A percentile compares a stretch with the other conserved stretches of the same genome.
phyloP scores from a whole-genome alignment of 2,888 invertebrate species.

The Dascillus cervinus region DNA sequence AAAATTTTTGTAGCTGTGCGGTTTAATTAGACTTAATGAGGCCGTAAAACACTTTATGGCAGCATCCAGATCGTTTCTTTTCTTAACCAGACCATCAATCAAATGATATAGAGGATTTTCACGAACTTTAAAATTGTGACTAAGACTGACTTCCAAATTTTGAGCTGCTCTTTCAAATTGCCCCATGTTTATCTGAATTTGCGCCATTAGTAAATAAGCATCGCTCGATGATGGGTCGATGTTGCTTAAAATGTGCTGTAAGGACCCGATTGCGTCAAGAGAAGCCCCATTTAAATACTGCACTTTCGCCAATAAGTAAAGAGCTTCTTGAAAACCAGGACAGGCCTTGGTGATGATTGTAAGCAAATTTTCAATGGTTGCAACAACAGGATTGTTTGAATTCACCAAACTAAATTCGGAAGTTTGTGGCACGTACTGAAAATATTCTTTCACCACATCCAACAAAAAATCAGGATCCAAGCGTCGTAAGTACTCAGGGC shows the following conservation, averaged over 20 bases:
- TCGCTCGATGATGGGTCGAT: conserved; percentile 74
- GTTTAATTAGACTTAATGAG: conserved; percentile 57
- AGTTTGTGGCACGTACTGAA: conserved; percentile 57
- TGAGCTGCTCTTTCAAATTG: conserved; percentile 73
- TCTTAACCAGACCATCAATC: conserved; percentile 75
- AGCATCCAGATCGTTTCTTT: conserved; percentile 60
- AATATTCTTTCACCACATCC: conserved; percentile 67
- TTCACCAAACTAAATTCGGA: conserved; percentile 31
- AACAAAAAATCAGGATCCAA: conserved; percentile 84
- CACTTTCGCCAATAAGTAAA: conserved; percentile 68
- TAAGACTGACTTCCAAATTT: conserved; percentile 80
- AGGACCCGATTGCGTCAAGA: conserved; percentile 59
- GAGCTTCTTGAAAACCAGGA: conserved; percentile 65
- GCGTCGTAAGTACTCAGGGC: conserved; percentile 62
- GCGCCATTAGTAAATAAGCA: conserved; percentile 78
- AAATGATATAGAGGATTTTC: conserved; percentile 89
- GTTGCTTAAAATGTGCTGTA: conserved; percentile 65
- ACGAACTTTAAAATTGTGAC: conserved; percentile 86
- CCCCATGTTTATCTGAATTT: conserved; percentile 67
- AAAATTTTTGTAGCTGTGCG: conserved; percentile 11
- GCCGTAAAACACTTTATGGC: conserved; percentile 67
- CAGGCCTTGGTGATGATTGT: conserved; percentile 69
- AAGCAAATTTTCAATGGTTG: conserved; percentile 58
- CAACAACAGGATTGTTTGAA: conserved; percentile 40
- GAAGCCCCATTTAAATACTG: conserved; percentile 75